Base-by-base conservation (phyloP, 2,888 invertebrate genomes). In the Acleris literana region DNA sequence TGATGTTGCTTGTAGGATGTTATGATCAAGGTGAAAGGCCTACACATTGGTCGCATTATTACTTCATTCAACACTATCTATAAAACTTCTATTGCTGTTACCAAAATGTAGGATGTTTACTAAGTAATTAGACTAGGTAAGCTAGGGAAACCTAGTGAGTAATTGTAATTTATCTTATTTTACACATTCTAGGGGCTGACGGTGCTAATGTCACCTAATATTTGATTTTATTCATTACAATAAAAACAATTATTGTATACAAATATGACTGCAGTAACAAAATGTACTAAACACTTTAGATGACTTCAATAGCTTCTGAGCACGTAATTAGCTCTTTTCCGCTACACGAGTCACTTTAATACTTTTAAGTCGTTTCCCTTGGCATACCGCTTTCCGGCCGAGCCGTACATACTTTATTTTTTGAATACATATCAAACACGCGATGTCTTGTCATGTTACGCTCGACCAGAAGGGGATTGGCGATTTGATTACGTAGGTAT, bases 161-260 rank as follows among this genome's bases (percentile, higher is more conserved):
- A 17, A 46, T 46, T 46, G 17, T 16, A 46, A 49, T 49, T 2
- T 4, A 7, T 18, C 13, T 20, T 20, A 49, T 9, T 18, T 49
- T 20, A 44, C 39, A 43, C 57, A 64, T 63, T 46, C 53, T 29
- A 63, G 39, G 39, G 43, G 43, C 54, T 49, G 48, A 39, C 29
- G 44, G 55, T 65, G 55, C 65, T 65, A 18, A 43, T 7, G 25
- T 9, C 49, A 60, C 54, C 44, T 9, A 7, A 29, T 25, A 43
- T 22, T 43, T 46, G 13, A 46, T 46, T 59, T 54, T 48, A 58
- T 52, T 64, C 44, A 22, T 5, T 49, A 61, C 55, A 53, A 49
- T 46, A 39, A 46, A 65, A 59, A 66, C 65, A 63, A 68, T 69
- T 56, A 58, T 69, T 72, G 69, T 70, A 25, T 17, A 46, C 46